Percentiles rank a stretch among this genome's conserved stretches.
Evolutionary conservation across 2,113 vertebrate species (phyloP).

Genomic region (Ranitomeya imitator): DNA sequence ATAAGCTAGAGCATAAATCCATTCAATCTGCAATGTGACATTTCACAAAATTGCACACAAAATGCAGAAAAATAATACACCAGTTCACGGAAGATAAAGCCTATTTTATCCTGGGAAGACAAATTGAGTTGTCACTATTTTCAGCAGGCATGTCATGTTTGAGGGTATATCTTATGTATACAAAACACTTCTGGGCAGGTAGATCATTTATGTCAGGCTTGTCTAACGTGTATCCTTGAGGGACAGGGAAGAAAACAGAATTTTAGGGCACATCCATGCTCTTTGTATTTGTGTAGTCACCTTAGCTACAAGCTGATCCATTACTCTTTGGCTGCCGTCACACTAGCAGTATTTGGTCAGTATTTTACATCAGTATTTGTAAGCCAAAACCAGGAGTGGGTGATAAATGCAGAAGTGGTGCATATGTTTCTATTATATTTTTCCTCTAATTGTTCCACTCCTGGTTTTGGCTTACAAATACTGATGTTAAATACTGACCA

Average conservation of each 20-base stretch:
- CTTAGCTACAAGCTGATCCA: not conserved
- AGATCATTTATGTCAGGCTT: constrained; percentile 26
- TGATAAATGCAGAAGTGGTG: too few species aligned
- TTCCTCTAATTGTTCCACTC: too few species aligned
- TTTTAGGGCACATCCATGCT: not conserved
- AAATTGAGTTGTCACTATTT: constrained; percentile 28
- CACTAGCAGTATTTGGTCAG: too few species aligned
- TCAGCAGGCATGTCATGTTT: constrained; percentile 27
- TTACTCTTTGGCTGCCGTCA: too few species aligned
- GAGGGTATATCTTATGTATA: constrained; percentile 29
- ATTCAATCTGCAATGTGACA: constrained; percentile 16
- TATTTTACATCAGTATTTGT: too few species aligned
- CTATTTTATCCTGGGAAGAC: constrained; percentile 5
- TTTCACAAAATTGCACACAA: constrained; percentile 21
- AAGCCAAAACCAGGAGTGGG: too few species aligned
- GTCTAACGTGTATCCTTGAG: constrained; percentile 7
- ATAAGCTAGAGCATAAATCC: constrained; percentile 3
- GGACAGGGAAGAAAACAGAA: not conserved
- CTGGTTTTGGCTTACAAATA: too few species aligned
- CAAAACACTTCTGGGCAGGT: not conserved
- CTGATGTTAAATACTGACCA: too few species aligned
- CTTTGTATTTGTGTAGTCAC: not conserved
- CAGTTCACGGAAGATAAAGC: constrained; percentile 23
- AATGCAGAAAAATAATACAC: constrained; percentile 10
- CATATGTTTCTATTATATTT: too few species aligned